Evolutionary conservation across 2,113 vertebrate genomes (phyloP), one percentile per base, ranked within the genome.

Genomic region (Equus przewalskii): DNA sequence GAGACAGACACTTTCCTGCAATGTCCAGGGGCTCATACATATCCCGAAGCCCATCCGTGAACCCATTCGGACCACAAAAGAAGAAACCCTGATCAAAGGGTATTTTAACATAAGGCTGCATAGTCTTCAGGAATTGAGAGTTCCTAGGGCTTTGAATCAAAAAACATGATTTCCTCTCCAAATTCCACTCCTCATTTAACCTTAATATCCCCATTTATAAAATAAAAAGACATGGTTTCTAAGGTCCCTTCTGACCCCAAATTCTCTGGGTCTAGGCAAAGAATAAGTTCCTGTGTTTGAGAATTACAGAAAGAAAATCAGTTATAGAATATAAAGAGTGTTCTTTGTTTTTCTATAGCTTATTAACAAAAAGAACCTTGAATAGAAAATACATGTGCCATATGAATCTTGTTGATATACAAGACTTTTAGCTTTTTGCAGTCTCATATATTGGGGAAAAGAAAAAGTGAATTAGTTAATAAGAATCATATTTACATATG

Each of bases 271-370:
- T 87, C 28, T 79, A 65, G 5, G 11, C 30, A 91, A 92, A 92
- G 6, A 89, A 46, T 60, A 87, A 78, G 2, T 28, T 89, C 44
- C 14, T 83, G 3, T 58, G 3, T 33, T 92, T 76, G 16, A 89
- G 16, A 96, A 80, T 81, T 81, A 75, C 11, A 80, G 58, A 81
- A 54, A 69, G 49, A 89, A 93, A 73, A 84, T 73, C 22, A 69
- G 12, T 56, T 80, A 51, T 3, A 51, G 15, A 89, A 84, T 69
- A 75, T 54, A 12, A 80, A 79, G 16, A 51, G 70, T 2, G 19
- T 36, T 73, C 60, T 91, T 18, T 80, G 10, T 44, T 54, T 93
- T 94, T 92, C n/a, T 84, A 36, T 54, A 46, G 22, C 49, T 62
- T 78, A 62, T 82, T 54, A 49, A 65, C 30, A 72, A 46, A 51